Conservation (phyloP, 2,888 invertebrate species). For the Nephrotoma guestfalica region DNA sequence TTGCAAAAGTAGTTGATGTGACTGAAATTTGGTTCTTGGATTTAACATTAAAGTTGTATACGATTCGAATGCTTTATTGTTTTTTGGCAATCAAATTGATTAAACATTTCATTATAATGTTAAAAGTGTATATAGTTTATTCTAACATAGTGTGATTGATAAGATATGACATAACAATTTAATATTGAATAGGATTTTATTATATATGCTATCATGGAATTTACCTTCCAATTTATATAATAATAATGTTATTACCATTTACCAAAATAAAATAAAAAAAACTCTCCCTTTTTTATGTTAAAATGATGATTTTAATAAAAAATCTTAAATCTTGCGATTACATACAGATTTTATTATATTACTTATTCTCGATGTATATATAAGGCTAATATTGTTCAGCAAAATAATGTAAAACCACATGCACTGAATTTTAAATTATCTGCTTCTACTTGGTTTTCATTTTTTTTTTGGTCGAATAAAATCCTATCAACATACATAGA, state of each 20-base stretch:
- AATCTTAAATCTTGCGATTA: background rate
- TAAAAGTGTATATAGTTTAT: no score
- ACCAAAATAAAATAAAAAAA: background rate
- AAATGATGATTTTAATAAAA: background rate
- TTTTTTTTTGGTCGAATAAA: background rate
- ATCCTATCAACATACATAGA: background rate
- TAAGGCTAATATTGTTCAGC: background rate
- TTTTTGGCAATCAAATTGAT: no score
- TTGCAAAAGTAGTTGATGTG: no score
- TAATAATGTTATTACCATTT: background rate
- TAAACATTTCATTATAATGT: no score
- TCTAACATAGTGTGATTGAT: background rate
- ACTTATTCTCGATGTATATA: background rate
- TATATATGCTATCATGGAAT: background rate
- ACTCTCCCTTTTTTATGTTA: background rate
- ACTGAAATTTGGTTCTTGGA: no score
- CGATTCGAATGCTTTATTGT: no score
- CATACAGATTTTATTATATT: background rate
- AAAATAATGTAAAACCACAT: constrained; percentile 1
- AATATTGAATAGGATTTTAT: background rate
- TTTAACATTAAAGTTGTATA: no score
- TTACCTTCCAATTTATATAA: background rate
- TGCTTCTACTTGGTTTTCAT: background rate
- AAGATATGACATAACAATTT: background rate
- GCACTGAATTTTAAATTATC: constrained; percentile 2